phyloP scores from a whole-genome alignment of 2,888 invertebrate species.

The Tillus elongatus region DNA sequence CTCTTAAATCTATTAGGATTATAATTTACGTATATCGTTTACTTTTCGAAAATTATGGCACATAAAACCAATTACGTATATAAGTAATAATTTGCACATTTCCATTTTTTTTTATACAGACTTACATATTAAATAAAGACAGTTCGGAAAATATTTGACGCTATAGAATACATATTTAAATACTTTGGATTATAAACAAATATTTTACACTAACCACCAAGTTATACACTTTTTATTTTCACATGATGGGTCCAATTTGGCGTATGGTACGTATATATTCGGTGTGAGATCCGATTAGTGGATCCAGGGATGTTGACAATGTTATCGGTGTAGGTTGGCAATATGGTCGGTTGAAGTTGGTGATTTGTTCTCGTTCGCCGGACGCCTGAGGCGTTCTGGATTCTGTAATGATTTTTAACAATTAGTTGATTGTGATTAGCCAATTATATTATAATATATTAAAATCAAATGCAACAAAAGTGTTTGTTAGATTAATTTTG shows the following conservation, averaged over 20 bases:
- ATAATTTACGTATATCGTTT: constrained; percentile 35
- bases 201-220: constrained; percentile 37
- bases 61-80: constrained; percentile 30
- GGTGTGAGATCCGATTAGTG: too few species aligned
- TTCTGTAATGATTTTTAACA: constrained; percentile 36
- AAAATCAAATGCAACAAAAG: background rate
- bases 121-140: constrained; percentile 11
- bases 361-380: constrained; percentile 24
- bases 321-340: too few species aligned
- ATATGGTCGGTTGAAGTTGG: constrained; percentile 5
- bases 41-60: constrained; percentile 29
- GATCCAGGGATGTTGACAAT: too few species aligned
- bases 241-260: constrained; percentile 34
- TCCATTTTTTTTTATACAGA: constrained; percentile 20
- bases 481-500: too few species aligned
- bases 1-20: constrained; percentile 31
- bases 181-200: constrained; percentile 37
- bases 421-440: constrained; percentile 20
- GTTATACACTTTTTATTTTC: constrained; percentile 41
- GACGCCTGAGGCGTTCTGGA: constrained; percentile 35
- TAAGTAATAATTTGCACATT: constrained; percentile 14
- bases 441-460: too few species aligned
- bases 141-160: constrained; percentile 30
- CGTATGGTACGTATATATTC: too few species aligned
- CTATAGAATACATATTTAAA: background rate